Evolutionary conservation across 2,113 vertebrate genomes (phyloP).

Genomic region (Anoplopoma fimbria): DNA sequence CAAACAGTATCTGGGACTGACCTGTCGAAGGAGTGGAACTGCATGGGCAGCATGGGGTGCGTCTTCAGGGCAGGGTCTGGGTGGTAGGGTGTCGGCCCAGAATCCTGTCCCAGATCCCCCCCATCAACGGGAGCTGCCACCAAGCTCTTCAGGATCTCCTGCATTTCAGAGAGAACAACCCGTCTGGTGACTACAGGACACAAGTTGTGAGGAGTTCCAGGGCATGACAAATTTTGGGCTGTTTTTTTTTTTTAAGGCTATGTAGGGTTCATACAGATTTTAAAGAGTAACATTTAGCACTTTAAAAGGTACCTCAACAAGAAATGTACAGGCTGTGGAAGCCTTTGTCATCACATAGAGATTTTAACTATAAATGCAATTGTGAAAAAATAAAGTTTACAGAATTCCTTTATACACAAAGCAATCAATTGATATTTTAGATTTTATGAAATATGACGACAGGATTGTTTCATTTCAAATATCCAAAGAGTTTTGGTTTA

Average conservation of each 20-base stretch:
- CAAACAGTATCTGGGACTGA: constrained; percentile 54
- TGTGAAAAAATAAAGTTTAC: neutral
- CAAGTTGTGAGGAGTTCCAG: neutral
- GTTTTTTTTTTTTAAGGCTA: neutral
- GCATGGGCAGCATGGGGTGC: constrained; percentile 96
- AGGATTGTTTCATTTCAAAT: neutral
- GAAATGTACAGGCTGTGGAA: neutral
- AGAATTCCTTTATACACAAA: neutral
- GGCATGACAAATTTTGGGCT: neutral
- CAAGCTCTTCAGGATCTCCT: constrained; percentile 97
- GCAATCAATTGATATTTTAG: neutral
- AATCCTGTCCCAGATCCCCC: constrained; percentile 91
- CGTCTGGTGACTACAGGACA: constrained; percentile 1
- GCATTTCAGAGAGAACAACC: neutral
- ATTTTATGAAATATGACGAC: neutral
- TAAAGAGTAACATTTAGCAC: neutral
- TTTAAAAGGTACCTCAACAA: neutral
- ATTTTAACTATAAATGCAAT: neutral
- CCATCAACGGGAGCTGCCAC: constrained; percentile 96
- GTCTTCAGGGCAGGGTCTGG: constrained; percentile 95
- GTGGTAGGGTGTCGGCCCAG: constrained; percentile 91
- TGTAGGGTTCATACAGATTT: neutral
- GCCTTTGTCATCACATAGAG: neutral
- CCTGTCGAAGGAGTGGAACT: constrained; percentile 99
- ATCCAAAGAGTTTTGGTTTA: neutral